phyloP scores from a whole-genome alignment of 2,888 invertebrate species.

The Conus canariensis region DNA sequence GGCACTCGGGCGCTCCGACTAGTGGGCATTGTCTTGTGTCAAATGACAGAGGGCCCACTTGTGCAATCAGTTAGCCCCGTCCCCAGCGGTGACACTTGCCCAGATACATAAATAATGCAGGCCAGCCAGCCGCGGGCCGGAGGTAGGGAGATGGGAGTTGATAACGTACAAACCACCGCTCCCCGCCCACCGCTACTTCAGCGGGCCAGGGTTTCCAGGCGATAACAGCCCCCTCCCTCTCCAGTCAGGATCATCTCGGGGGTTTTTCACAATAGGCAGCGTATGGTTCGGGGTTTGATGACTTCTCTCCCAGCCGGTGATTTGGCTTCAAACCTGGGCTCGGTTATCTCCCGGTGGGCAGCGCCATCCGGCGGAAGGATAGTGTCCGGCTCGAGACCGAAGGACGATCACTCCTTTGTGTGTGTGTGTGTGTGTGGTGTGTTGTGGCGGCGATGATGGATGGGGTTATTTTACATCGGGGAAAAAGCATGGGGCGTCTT shows the following conservation, averaged over 20 bases:
- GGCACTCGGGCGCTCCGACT: background rate
- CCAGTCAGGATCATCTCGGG: background rate
- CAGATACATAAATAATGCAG: conserved; percentile 35
- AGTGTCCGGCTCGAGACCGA: background rate
- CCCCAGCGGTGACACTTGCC: background rate
- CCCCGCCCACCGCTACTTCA: background rate
- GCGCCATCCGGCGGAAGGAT: conserved; percentile 29
- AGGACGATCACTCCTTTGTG: conserved; percentile 22
- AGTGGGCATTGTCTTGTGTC: conserved; percentile 18
- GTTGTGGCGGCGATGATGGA: background rate
- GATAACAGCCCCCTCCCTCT: background rate
- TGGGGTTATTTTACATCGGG: background rate
- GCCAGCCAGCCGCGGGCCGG: background rate
- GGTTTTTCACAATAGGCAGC: background rate
- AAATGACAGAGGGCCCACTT: conserved; percentile 13
- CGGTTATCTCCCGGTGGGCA: conserved; percentile 24
- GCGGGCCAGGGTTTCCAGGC: background rate
- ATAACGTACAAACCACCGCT: conserved; percentile 14
- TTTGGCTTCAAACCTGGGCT: background rate
- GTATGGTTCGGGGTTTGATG: background rate
- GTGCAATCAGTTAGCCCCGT: background rate
- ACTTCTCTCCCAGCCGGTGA: background rate
- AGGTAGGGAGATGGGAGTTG: background rate
- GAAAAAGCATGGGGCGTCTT: background rate
- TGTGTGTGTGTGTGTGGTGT: background rate